Evolutionary conservation across 1,140 invertebrate species (phyloP), one percentile per base, ranked within the genome.

Genomic region (Trinorchestia longiramus): DNA sequence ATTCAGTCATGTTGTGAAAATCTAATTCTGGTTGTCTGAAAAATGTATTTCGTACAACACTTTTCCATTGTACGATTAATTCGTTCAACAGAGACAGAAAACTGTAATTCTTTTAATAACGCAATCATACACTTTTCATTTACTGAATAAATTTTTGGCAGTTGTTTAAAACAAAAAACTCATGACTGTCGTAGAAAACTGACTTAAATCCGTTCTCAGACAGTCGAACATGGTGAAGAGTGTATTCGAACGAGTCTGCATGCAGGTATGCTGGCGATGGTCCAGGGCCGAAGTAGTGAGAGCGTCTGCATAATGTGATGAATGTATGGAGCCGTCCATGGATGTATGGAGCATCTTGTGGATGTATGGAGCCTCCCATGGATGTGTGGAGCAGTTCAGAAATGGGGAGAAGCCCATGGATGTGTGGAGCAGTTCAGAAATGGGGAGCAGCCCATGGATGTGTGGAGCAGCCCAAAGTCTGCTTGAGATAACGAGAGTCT

Each of bases 401-500:
- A n/a, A n/a, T n/a, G n/a, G n/a, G n/a, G n/a, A n/a, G n/a, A n/a
- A n/a, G n/a, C n/a, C n/a, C n/a, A n/a, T n/a, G n/a, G n/a, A n/a
- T n/a, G 62, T 36, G 62, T 23, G 62, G 62, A 15, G 62, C 62
- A 77, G 62, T 36, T 28, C 62, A 77, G 36, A 36, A n/a, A n/a
- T n/a, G n/a, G n/a, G n/a, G n/a, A n/a, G n/a, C n/a, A n/a, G n/a
- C n/a, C n/a, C n/a, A n/a, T n/a, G 62, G 62, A 77, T 77, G 62
- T 36, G 62, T 23, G 62, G 62, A 15, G 62, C 62, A 77, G 62
- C 28, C 62, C 62, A 77, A 77, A 36, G 1, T 53, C 47, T 77
- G 62, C 62, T 77, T 77, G 28, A 77, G 62, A 77, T 77, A 77
- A 77, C 62, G 62, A 77, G 88, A 90, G 92, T 45, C 41, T 94